These are phyloP conservation scores for Gila orcuttii DNA, from an alignment of 2,113 vertebrate species.

Conservation along the genomic window DNA sequence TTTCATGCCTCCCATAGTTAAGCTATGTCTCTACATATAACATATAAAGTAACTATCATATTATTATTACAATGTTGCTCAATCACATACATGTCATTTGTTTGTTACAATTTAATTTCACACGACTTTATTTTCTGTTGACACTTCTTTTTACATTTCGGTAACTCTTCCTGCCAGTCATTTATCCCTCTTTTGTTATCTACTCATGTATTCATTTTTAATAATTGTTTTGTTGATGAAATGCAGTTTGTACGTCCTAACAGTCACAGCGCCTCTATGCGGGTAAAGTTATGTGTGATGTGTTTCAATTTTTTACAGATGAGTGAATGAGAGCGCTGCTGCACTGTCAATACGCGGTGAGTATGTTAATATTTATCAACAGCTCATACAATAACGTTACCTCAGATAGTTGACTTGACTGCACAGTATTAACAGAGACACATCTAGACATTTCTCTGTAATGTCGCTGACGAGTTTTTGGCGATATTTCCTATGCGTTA, in stretches of 20 bases:
- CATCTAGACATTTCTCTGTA: background rate
- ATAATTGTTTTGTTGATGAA: background rate
- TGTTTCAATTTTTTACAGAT: background rate
- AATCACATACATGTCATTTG: background rate
- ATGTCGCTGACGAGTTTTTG: background rate
- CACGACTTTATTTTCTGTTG: background rate
- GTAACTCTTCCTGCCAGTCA: background rate
- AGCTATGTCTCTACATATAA: no score
- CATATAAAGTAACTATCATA: background rate
- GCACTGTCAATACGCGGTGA: background rate
- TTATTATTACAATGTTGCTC: background rate
- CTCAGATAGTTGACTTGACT: background rate
- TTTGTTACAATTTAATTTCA: no score
- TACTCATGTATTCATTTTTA: background rate
- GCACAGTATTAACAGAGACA: background rate
- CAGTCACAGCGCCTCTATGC: slow-evolving; percentile 40
- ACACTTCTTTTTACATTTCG: background rate
- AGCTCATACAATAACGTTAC: background rate
- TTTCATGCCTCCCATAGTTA: background rate
- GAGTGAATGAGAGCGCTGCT: background rate
- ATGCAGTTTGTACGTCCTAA: background rate
- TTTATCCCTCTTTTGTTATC: background rate
- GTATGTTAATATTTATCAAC: slow-evolving; percentile 3
- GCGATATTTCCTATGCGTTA: background rate
- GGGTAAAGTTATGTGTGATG: background rate